Base-by-base conservation (phyloP, 2,888 invertebrate genomes). In the Xylota sylvarum region DNA sequence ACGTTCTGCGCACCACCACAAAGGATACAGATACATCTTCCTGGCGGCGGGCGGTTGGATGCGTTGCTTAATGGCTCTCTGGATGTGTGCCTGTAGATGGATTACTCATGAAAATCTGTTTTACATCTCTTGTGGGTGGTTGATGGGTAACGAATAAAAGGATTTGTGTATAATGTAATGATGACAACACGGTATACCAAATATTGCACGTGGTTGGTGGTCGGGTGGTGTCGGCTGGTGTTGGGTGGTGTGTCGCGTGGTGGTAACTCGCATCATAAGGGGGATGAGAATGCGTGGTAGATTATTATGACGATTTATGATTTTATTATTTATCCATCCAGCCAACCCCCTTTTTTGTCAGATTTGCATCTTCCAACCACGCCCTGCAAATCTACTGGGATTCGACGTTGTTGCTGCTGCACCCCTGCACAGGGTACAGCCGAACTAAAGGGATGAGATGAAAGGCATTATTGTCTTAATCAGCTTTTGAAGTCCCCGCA, bases 81-180 rank as follows among this genome's bases (percentile, higher is more conserved):
- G 77, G 43, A 74, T 60, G 27, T 60, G 27, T 72, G 69, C 69
- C 17, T 37, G 48, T 14, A 30, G 74, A 74, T 77, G 48, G 77
- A 77, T 77, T 69, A 43, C 67, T 77, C 77, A 43, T 60, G 60
- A 50, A 69, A 77, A 77, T 77, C 50, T 60, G 69, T 69, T 77
- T 77, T 60, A 69, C 77, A 69, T 60, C 40, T 69, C 40, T 50
- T 30, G 46, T 19, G 56, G 30, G 58, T 14, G 46, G 62, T 23
- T 17, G 64, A 30, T 32, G 17, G 46, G 30, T 50, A 40, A 60
- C 43, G 35, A 67, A 27, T 27, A 52, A 55, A 40, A 50, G 52
- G 40, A 67, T 23, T 14, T 46, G 48, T 48, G 64, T 19, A n/a
- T 32, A n/a, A 6, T 62, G 62, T 14, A 14, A 67, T 55, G 27